A percentile compares a stretch with the other conserved stretches of the same genome.
Evolutionary conservation across 2,113 vertebrate species (phyloP).

Genomic region (Naja naja): DNA sequence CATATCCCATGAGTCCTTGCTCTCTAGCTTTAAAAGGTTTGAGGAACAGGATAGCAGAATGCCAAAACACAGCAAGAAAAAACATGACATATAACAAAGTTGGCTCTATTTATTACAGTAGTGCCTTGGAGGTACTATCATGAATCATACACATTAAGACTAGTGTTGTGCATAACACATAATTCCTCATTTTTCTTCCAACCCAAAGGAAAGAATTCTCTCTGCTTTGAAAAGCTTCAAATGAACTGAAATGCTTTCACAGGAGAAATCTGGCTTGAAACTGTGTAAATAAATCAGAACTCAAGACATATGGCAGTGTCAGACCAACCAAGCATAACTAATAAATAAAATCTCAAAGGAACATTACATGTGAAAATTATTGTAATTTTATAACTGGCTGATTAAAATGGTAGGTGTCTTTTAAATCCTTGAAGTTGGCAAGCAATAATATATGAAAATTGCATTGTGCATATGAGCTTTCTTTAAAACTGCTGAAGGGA

Average conservation of each 20-base stretch:
- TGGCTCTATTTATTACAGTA: not conserved
- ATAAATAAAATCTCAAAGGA: not conserved
- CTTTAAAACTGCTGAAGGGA: not conserved
- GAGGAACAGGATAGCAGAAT: not conserved
- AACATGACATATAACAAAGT: not conserved
- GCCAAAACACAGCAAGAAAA: not conserved
- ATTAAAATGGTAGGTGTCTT: not conserved
- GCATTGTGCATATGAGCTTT: not conserved
- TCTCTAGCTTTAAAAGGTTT: not conserved
- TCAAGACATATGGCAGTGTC: not conserved
- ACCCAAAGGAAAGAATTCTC: not conserved
- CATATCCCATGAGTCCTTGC: not conserved
- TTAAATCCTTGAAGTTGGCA: not conserved
- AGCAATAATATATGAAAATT: not conserved
- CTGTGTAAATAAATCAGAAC: conserved; percentile 10
- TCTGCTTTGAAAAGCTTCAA: not conserved
- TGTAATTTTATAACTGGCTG: rapidly evolving
- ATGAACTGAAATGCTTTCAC: not conserved
- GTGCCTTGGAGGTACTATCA: not conserved
- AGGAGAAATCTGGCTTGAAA: not conserved
- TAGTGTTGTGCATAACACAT: not conserved
- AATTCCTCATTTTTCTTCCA: not conserved
- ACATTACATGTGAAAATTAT: not conserved
- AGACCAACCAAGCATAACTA: conserved; percentile 1
- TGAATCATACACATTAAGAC: conserved; percentile 5